A percentile compares a stretch with the other conserved stretches of the same genome.
phyloP scores from a whole-genome alignment of 2,888 invertebrate species.

The Tetranychus truncatus region DNA sequence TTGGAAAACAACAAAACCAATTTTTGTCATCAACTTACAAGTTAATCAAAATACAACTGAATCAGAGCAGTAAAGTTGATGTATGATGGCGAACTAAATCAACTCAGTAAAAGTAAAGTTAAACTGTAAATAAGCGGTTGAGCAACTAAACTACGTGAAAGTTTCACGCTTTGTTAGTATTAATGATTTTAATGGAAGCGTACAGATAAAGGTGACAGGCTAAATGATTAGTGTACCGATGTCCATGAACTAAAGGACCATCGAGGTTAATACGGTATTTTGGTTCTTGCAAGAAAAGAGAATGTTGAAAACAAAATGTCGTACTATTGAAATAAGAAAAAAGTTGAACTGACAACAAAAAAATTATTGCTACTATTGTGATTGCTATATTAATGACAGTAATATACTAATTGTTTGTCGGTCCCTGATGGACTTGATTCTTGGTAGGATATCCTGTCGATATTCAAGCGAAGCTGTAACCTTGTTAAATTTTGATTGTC shows the following conservation, averaged over 20 bases:
- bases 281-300: not conserved
- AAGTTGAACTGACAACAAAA: not conserved
- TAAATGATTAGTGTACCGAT: not conserved
- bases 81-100: not conserved
- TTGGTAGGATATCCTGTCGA: not conserved
- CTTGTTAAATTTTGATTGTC: not conserved
- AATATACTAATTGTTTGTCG: not conserved
- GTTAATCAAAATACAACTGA: not conserved
- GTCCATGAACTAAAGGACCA: not conserved
- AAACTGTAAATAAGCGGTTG: not conserved
- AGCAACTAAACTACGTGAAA: not conserved
- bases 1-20: not conserved
- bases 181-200: not conserved
- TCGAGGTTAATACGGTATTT: not conserved
- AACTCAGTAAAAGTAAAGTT: not conserved
- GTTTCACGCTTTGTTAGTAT: not conserved
- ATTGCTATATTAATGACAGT: not conserved
- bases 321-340: not conserved
- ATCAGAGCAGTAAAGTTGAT: slow-evolving; percentile 1
- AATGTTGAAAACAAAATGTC: not conserved
- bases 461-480: not conserved
- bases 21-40: not conserved
- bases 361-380: not conserved
- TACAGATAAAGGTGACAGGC: not conserved
- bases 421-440: not conserved